Percentiles rank a stretch among this genome's conserved stretches.
These are phyloP conservation scores for Sus scrofa DNA, from an alignment of 2,113 vertebrate genomes.

Conservation along the genomic window T2T-Sscrofa CM000819.6:13560001-13560500, in stretches of 20 bases:
- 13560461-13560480: background rate
- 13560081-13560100: background rate
- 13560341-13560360: background rate
- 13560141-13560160: constrained; percentile 35
- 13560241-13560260: background rate
- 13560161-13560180: background rate
- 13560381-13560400: background rate
- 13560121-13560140: constrained; percentile 28
- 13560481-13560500: background rate
- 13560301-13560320: background rate
- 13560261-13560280: background rate
- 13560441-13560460: background rate
- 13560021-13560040: background rate
- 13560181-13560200: background rate
- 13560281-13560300: background rate
- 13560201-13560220: constrained; percentile 35
- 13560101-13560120: background rate
- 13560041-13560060: background rate
- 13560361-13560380: background rate
- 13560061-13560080: background rate
- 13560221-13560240: background rate
- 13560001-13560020: background rate
- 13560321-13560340: background rate
- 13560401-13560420: background rate
- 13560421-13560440: background rate